Conservation (phyloP, 2,113 vertebrate genomes). For the Centropristis striata region DNA sequence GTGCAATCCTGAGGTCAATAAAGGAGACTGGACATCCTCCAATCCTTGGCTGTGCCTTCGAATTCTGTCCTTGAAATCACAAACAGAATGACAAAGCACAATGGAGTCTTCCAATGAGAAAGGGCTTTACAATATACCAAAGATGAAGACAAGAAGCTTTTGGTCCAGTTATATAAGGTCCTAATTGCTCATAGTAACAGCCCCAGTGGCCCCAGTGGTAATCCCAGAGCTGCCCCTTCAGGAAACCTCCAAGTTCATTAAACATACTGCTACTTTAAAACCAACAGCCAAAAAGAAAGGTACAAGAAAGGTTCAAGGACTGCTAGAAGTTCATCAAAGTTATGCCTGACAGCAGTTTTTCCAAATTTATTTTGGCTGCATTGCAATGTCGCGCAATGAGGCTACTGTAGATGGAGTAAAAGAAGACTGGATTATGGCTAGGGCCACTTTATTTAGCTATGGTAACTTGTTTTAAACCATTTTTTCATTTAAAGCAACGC, state of each 20-base stretch:
- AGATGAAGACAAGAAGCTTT: constrained; percentile 27
- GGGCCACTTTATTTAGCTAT: not conserved
- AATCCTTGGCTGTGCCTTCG: constrained; percentile 19
- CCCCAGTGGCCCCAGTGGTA: not conserved
- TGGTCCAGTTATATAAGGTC: constrained; percentile 22
- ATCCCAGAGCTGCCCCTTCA: not conserved
- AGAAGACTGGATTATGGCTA: not conserved
- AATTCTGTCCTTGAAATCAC: constrained; percentile 31
- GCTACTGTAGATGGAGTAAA: not conserved
- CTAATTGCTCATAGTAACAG: constrained; percentile 26
- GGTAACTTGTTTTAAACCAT: not conserved
- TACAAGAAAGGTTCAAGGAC: not conserved
- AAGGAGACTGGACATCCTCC: constrained; percentile 1
- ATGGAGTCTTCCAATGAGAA: constrained; percentile 15
- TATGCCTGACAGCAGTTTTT: not conserved
- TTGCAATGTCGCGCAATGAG: not conserved
- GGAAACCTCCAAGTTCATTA: not conserved
- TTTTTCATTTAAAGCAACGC: no score
- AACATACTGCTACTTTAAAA: not conserved
- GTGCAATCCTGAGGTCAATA: constrained; percentile 7
- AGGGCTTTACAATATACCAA: constrained; percentile 15
- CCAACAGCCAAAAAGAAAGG: not conserved
- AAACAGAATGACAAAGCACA: constrained; percentile 31
- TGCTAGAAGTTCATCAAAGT: not conserved
- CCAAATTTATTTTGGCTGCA: not conserved